Conservation (phyloP, 2,888 invertebrate species). For the Acronicta psi region DNA sequence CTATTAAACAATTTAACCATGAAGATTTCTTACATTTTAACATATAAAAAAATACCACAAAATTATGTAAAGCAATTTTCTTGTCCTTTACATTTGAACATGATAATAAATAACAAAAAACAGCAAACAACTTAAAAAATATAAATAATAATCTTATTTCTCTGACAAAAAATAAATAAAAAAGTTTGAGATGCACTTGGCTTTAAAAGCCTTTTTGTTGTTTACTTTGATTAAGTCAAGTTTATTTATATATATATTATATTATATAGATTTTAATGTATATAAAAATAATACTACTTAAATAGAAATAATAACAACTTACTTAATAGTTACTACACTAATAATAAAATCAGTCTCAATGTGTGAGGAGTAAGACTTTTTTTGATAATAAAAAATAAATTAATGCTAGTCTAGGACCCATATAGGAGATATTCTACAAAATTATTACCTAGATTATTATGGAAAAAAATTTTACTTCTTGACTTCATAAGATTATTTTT, state of each 20-base stretch:
- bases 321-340: background rate
- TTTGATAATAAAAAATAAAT: background rate
- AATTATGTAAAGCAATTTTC: background rate
- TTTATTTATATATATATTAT: background rate
- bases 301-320: no score
- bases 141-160: slow-evolving; percentile 2
- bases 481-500: no score
- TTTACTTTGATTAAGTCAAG: background rate
- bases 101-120: background rate
- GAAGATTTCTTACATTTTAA: no score
- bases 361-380: background rate
- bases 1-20: no score
- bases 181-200: slow-evolving; percentile 10
- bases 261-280: no score
- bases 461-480: no score
- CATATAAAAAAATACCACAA: no score
- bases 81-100: background rate
- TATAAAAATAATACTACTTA: no score
- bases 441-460: no score
- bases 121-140: slow-evolving; percentile 1
- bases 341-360: slow-evolving; percentile 15
- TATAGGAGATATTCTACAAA: no score
- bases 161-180: slow-evolving; percentile 7
- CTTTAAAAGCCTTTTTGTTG: slow-evolving; percentile 2
- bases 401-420: background rate